Percentiles rank a stretch among this genome's conserved stretches.
Evolutionary conservation across 2,888 invertebrate genomes (phyloP).

Genomic region (Chrysolina oricalcia): DNA sequence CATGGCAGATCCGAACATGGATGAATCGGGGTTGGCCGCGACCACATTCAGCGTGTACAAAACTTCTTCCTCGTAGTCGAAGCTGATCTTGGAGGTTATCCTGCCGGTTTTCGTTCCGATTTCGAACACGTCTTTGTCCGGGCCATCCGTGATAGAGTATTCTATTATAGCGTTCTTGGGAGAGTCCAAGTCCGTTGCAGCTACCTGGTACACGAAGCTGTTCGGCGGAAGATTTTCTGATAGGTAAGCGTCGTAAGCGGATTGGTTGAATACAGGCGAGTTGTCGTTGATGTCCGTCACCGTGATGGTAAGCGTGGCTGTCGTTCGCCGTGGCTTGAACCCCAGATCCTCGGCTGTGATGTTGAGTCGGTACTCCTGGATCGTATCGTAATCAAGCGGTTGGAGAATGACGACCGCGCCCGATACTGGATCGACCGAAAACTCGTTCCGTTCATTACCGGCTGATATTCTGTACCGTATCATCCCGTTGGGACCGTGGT

Average conservation of each 20-base stretch:
- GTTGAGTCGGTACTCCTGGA: conserved; percentile 88
- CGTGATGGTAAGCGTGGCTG: conserved; percentile 88
- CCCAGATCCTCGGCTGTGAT: conserved; percentile 92
- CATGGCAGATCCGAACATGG: conserved; percentile 84
- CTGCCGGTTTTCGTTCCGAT: conserved; percentile 86
- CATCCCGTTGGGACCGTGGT: conserved; percentile 92
- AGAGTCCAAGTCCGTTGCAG: conserved; percentile 89
- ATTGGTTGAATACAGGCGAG: conserved; percentile 88
- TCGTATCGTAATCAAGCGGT: conserved; percentile 89
- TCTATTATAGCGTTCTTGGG: conserved; percentile 89
- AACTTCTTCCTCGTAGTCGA: conserved; percentile 91
- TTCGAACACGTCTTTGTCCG: conserved; percentile 80
- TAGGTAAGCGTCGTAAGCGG: conserved; percentile 84
- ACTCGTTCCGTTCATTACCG: conserved; percentile 87
- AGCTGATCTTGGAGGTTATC: conserved; percentile 83
- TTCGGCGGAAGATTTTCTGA: conserved; percentile 88
- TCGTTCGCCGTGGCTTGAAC: conserved; percentile 84
- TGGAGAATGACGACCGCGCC: conserved; percentile 88
- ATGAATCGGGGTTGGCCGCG: conserved; percentile 90
- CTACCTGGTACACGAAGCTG: conserved; percentile 82
- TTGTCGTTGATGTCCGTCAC: conserved; percentile 96
- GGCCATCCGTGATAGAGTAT: conserved; percentile 86
- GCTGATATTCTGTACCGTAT: conserved; percentile 88
- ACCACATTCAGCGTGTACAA: conserved; percentile 84
- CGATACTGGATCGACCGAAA: conserved; percentile 83